phyloP scores from a whole-genome alignment of 2,113 vertebrate genomes.

The Quiscalus mexicanus region DNA sequence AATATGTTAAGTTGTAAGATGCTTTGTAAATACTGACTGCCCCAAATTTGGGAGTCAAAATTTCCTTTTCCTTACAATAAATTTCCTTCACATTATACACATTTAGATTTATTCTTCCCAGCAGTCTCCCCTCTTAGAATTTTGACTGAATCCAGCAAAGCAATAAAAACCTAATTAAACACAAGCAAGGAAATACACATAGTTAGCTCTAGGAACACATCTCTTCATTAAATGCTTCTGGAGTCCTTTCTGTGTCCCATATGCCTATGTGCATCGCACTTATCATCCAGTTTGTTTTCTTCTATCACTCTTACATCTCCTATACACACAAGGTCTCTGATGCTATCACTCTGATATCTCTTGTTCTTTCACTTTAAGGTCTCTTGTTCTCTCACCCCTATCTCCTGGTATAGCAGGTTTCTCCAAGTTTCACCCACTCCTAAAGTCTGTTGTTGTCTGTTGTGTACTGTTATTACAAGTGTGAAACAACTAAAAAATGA shows the following conservation, averaged over 20 bases:
- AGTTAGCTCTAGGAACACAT: neutral
- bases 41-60: neutral
- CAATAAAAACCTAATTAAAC: neutral
- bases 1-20: neutral
- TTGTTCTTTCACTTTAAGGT: slow-evolving; percentile 10
- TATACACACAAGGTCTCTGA: neutral
- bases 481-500: neutral
- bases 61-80: neutral
- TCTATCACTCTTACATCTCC: neutral
- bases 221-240: neutral
- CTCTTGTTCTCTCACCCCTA: slow-evolving; percentile 26
- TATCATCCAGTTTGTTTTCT: neutral
- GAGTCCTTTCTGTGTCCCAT: neutral
- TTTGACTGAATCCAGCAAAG: neutral
- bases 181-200: neutral
- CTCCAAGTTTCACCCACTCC: slow-evolving; percentile 23
- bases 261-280: neutral
- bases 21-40: neutral
- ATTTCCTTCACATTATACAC: neutral
- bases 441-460: neutral
- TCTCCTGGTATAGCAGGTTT: slow-evolving; percentile 8
- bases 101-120: neutral
- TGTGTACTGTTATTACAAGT: neutral
- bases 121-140: neutral
- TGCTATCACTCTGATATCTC: neutral